These are phyloP conservation scores for Zosterops pallidus DNA, from an alignment of 2,113 vertebrate genomes.

Conservation along the genomic window DNA sequence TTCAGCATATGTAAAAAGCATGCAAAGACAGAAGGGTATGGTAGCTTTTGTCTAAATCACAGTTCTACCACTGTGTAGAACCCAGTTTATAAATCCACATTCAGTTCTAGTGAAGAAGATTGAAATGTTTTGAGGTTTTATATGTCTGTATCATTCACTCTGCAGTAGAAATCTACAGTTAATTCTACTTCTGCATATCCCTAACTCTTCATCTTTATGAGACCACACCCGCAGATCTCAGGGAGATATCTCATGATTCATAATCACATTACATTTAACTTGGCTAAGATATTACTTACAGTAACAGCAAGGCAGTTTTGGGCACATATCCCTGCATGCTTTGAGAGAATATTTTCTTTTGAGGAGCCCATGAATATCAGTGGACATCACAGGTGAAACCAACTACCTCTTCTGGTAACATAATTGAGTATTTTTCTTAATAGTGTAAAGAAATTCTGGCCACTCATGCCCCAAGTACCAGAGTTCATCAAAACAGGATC, in stretches of 20 bases:
- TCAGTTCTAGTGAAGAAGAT: not conserved
- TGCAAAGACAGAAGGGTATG: not conserved
- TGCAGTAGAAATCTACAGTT: not conserved
- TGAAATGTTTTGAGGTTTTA: not conserved
- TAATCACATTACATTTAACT: not conserved
- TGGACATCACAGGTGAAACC: not conserved
- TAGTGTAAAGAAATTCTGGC: not conserved
- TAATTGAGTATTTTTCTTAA: not conserved
- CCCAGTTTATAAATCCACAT: not conserved
- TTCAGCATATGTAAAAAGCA: not conserved
- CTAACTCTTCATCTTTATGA: not conserved
- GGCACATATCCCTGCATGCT: not conserved
- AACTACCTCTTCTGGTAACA: not conserved
- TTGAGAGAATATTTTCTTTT: not conserved
- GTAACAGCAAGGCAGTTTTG: not conserved
- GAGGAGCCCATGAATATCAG: not conserved
- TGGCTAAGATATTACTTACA: not conserved
- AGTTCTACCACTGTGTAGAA: not conserved
- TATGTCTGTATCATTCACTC: accelerated
- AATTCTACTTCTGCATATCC: not conserved
- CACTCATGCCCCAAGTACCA: not conserved
- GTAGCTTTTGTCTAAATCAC: not conserved
- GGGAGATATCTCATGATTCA: not conserved
- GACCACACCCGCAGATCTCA: not conserved
- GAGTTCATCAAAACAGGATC: not conserved